Evolutionary conservation across 2,888 invertebrate species (phyloP).

Genomic region (Anodontia alba): DNA sequence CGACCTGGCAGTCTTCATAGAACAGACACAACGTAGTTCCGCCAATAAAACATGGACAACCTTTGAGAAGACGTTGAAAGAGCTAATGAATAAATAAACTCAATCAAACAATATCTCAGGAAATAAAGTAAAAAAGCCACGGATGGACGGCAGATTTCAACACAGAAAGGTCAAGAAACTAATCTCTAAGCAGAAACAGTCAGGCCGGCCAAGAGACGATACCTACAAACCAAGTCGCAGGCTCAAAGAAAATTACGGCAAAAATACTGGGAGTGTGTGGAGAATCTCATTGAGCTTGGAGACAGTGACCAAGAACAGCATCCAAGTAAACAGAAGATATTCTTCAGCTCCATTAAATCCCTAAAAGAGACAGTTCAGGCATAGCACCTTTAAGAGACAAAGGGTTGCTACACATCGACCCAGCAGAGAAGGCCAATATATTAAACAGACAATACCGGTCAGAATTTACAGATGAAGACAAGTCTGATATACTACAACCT

Average conservation of each 20-base stretch:
- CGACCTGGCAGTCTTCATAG: no score
- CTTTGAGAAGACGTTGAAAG: no score
- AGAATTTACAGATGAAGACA: conserved; percentile 23
- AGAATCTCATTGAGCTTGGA: conserved; percentile 24
- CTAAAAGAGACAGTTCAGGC: not conserved
- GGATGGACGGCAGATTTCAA: not conserved
- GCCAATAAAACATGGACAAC: no score
- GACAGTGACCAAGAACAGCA: conserved; percentile 6
- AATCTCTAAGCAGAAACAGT: not conserved
- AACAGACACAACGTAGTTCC: no score
- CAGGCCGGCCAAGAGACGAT: not conserved
- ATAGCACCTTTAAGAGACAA: not conserved
- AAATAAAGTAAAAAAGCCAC: no score
- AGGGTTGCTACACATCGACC: not conserved
- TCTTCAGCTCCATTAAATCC: conserved; percentile 2
- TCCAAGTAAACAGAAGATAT: not conserved
- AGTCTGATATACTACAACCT: not conserved
- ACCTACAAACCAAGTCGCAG: not conserved
- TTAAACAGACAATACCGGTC: conserved; percentile 28
- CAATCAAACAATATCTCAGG: no score
- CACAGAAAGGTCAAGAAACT: not conserved
- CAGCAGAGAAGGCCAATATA: conserved; percentile 26
- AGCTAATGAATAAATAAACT: no score
- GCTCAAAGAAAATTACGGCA: conserved; percentile 28
- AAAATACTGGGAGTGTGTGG: conserved; percentile 32